Percentiles rank a stretch among this genome's conserved stretches.
Evolutionary conservation across 2,888 invertebrate species (phyloP).

Genomic region (Cantharis lateralis): DNA sequence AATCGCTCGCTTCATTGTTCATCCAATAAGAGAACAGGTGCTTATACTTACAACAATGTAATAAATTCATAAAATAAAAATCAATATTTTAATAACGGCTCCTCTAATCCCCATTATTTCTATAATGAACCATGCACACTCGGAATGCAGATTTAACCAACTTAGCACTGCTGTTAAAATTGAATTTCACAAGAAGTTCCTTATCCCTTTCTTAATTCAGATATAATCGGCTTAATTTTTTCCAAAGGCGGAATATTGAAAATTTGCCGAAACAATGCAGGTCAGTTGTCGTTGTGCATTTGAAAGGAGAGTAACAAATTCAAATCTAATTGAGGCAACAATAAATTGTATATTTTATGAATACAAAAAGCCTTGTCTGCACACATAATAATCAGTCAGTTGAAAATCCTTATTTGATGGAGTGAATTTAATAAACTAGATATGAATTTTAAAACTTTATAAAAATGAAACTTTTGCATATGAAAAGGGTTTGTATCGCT

Average conservation of each 20-base stretch:
- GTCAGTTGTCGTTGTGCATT: not conserved
- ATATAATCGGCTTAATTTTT: not conserved
- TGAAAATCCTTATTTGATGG: conserved; percentile 13
- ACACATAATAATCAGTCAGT: conserved; percentile 14
- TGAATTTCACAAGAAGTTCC: not conserved
- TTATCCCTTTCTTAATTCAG: not conserved
- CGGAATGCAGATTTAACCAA: not conserved
- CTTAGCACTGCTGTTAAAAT: not conserved
- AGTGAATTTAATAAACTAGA: conserved; percentile 42
- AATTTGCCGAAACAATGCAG: not conserved
- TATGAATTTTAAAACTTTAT: conserved; percentile 50
- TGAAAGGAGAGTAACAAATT: not conserved
- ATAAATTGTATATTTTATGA: conserved; percentile 5
- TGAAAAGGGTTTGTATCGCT: conserved; percentile 48
- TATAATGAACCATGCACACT: not conserved
- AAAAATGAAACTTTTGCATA: conserved; percentile 51
- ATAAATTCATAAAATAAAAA: conserved; percentile 39
- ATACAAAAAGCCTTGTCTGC: conserved; percentile 21
- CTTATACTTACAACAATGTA: conserved; percentile 42
- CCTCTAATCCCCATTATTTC: not conserved
- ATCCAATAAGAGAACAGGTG: conserved; percentile 54
- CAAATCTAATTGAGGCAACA: conserved; percentile 6
- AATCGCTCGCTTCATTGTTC: conserved; percentile 54
- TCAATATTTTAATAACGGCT: conserved; percentile 31
- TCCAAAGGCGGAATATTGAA: too few relatives aligned